Percentiles rank a stretch among this genome's conserved stretches.
Evolutionary conservation across 2,113 vertebrate genomes (phyloP).

Genomic region (Crotalus tigris): DNA sequence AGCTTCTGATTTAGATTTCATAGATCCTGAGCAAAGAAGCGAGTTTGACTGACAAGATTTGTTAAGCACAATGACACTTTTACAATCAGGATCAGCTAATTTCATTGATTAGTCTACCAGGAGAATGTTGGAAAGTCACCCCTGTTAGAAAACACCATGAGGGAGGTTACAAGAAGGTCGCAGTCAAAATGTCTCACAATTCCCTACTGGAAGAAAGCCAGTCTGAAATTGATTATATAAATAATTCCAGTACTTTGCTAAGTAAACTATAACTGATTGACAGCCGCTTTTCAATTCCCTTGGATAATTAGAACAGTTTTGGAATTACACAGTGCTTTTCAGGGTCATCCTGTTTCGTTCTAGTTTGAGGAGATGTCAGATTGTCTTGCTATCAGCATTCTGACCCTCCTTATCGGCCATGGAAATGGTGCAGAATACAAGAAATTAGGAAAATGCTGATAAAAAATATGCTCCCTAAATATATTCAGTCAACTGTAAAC

Average conservation of each 20-base stretch:
- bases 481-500: neutral
- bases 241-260: neutral
- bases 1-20: neutral
- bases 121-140: neutral
- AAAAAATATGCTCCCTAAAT: neutral
- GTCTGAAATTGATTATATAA: slow-evolving; percentile 18
- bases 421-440: neutral
- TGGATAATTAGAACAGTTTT: neutral
- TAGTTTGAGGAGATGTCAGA: neutral
- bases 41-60: neutral
- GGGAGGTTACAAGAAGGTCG: slow-evolving; percentile 4
- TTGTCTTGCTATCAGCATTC: neutral
- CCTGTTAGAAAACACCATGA: neutral
- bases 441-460: neutral
- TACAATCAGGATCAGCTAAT: neutral
- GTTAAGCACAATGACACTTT: slow-evolving; percentile 11
- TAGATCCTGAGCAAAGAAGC: neutral
- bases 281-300: neutral
- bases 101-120: neutral
- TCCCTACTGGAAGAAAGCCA: slow-evolving; percentile 4
- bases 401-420: neutral
- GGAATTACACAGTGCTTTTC: neutral
- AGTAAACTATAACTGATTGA: neutral
- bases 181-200: neutral
- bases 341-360: neutral